Evolutionary conservation across 2,888 invertebrate species (phyloP), one percentile per base, ranked within the genome.

Genomic region (Ophion costatus): DNA sequence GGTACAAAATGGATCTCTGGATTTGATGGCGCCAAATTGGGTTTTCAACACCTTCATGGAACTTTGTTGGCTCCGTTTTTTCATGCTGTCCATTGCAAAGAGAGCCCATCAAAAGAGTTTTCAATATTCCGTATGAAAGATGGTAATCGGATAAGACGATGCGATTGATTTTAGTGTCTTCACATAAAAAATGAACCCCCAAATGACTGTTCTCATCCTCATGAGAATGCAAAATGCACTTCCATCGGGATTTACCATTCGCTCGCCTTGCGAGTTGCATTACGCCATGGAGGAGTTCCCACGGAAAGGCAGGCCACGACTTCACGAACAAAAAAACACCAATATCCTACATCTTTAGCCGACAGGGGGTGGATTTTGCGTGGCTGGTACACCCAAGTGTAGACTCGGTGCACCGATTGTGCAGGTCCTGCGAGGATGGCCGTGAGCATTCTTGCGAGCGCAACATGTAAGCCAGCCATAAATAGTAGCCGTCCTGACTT

Each of bases 401-500:
- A 22, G 7, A 59, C 20, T 22, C 22, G 59, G 56, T 42, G 56
- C 38, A 69, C 42, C n/a, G 67, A 45, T 74, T 74, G n/a, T n/a
- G 29, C 61, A 33, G 77, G 14, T 74, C 61, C 66, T 61, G 45
- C 24, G 59, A 79, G 70, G 73, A 75, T 75, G 73, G 84, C 83
- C 84, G 82, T 86, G 84, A 85, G 85, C 80, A 80, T 74, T 77
- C 29, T 66, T 67, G 61, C 42, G 78, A 77, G 64, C 56, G 83
- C 78, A 78, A 83, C 82, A 79, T 79, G 84, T 78, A 76, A 77
- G 45, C 74, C 69, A 45, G 64, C 80, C 83, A 83, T 87, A 87
- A 87, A 87, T 86, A 85, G 85, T 78, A 85, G 29, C 73, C 79
- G 69, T 42, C 75, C 80, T 83, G 78, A 61, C 66, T 56, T 5